Conservation (phyloP, 2,113 vertebrate genomes). For the Rhizomys pruinosus region DNA sequence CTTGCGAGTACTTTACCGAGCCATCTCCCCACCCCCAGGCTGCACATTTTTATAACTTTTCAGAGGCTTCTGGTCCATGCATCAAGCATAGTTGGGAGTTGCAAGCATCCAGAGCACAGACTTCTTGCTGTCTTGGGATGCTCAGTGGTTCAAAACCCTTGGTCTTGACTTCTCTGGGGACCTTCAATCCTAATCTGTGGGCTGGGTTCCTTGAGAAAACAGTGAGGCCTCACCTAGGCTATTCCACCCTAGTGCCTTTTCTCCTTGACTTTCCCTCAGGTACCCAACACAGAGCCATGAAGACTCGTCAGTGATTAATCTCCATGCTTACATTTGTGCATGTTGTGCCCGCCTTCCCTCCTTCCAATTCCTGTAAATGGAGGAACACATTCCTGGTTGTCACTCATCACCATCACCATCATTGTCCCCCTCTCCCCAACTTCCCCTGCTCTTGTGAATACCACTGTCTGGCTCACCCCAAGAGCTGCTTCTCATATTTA, state of each 20-base stretch:
- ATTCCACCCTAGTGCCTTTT: neutral
- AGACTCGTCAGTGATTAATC: neutral
- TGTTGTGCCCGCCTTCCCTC: neutral
- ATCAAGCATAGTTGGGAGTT: fast-evolving
- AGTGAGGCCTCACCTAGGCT: neutral
- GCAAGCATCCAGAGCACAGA: neutral
- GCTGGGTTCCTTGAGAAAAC: neutral
- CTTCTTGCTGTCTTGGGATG: neutral
- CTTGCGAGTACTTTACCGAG: neutral
- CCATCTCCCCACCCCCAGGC: neutral
- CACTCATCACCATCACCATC: too few relatives aligned
- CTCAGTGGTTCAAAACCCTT: neutral
- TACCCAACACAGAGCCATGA: neutral
- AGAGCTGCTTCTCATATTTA: neutral
- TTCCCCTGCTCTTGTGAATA: neutral
- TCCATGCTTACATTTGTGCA: neutral
- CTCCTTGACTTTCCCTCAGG: neutral
- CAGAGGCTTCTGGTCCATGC: neutral
- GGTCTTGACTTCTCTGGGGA: neutral
- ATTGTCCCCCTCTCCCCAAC: too few relatives aligned
- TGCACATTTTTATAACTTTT: too few relatives aligned
- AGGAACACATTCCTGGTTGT: neutral
- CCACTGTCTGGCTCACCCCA: neutral
- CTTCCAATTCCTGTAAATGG: neutral
- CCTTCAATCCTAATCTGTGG: neutral